phyloP scores from a whole-genome alignment of 2,888 invertebrate species.

The Tenthredo amoena region DNA sequence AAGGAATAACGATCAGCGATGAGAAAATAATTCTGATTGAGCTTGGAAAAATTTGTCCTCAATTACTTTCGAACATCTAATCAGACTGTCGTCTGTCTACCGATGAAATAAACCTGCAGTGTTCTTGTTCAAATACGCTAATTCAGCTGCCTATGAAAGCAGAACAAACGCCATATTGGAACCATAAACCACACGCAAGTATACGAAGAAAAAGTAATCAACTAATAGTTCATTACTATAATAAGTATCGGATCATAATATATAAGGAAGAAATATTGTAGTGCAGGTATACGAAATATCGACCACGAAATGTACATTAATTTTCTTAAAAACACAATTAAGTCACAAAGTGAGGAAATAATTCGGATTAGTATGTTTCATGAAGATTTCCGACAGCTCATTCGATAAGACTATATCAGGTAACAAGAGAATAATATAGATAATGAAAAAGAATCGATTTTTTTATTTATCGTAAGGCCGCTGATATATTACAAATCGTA shows the following conservation, averaged over 20 bases:
- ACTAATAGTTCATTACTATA: conserved; percentile 9
- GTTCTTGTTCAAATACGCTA: not conserved
- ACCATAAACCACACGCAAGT: conserved; percentile 14
- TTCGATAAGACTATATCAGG: not conserved
- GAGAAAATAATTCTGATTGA: not conserved
- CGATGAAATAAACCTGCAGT: not conserved
- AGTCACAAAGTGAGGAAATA: not conserved
- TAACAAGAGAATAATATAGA: not conserved
- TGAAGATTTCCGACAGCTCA: not conserved
- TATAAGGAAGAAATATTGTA: not conserved
- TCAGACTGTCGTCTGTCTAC: not conserved
- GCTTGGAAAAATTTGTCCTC: not conserved
- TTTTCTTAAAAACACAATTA: not conserved
- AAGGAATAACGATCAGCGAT: not conserved
- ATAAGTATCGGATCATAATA: not conserved
- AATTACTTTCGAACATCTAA: not conserved
- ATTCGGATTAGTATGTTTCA: not conserved
- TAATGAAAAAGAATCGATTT: not conserved
- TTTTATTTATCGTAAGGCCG: not conserved
- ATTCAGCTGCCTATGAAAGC: not conserved
- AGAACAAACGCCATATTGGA: conserved; percentile 12
- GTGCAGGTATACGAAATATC: not conserved
- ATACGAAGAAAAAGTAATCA: conserved; percentile 30
- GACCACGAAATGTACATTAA: not conserved
- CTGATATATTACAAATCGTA: not conserved